Percentiles rank a stretch among this genome's conserved stretches.
Conservation (phyloP, 2,797 vertebrate genomes). For the Coracias cyanogaster region DNA sequence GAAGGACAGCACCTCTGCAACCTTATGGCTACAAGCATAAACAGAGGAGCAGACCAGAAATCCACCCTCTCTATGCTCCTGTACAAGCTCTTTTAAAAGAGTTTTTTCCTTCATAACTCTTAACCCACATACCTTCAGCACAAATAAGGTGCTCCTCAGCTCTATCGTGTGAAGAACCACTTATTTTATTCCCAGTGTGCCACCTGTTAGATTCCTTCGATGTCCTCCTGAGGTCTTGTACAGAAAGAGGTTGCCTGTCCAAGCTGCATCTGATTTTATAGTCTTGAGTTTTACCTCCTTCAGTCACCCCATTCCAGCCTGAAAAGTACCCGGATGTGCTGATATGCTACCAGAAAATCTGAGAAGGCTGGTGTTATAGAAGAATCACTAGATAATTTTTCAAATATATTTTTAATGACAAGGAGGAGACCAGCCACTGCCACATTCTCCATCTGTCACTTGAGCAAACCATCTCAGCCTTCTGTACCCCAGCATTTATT, state of each 20-base stretch:
- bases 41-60: neutral
- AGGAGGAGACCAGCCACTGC: neutral
- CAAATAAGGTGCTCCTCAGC: neutral
- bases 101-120: neutral
- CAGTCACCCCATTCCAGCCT: neutral
- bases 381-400: neutral
- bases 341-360: neutral
- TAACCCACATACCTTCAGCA: neutral
- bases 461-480: constrained; percentile 38
- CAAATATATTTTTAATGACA: constrained; percentile 16
- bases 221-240: neutral
- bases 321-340: neutral
- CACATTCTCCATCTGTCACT: neutral
- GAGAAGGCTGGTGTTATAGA: neutral
- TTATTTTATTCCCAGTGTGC: neutral
- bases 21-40: accelerated
- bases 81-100: neutral
- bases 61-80: neutral
- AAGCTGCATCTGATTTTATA: neutral
- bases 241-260: neutral
- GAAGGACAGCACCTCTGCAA: neutral
- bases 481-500: neutral
- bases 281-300: neutral
- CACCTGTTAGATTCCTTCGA: neutral
- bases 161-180: neutral